Conservation (phyloP, 2,113 vertebrate genomes). For the Genyomyrus donnyi region DNA sequence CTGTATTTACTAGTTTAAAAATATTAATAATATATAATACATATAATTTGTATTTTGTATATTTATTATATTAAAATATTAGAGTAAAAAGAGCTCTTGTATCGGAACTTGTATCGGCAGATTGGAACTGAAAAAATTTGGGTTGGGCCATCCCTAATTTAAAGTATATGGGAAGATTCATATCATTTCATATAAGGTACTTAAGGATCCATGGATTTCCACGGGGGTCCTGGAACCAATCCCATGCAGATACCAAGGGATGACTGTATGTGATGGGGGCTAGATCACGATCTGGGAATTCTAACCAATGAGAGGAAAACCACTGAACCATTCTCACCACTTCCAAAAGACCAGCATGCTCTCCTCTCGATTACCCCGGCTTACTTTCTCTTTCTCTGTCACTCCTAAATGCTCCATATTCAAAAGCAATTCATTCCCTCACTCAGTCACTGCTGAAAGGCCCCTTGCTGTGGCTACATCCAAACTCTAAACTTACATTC, state of each 20-base stretch:
- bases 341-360: conserved; percentile 13
- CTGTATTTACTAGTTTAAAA: too few relatives aligned
- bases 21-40: too few relatives aligned
- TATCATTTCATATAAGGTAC: background rate
- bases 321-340: background rate
- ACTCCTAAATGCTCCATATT: conserved; percentile 24
- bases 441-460: conserved; percentile 29
- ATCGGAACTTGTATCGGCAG: too few relatives aligned
- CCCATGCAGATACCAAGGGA: background rate
- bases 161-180: background rate
- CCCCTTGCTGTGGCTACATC: conserved; percentile 34
- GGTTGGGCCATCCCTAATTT: background rate
- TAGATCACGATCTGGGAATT: background rate
- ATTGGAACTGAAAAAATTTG: too few relatives aligned
- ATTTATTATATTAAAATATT: too few relatives aligned
- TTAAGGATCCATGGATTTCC: background rate
- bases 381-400: conserved; percentile 5
- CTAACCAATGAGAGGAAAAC: background rate
- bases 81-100: too few relatives aligned
- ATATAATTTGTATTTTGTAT: too few relatives aligned
- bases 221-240: background rate
- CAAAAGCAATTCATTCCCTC: conserved; percentile 19
- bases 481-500: conserved; percentile 30
- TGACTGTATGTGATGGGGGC: background rate
- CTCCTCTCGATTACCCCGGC: conserved; percentile 12